phyloP scores from a whole-genome alignment of 2,797 vertebrate genomes.

The Intellagama lesueurii region DNA sequence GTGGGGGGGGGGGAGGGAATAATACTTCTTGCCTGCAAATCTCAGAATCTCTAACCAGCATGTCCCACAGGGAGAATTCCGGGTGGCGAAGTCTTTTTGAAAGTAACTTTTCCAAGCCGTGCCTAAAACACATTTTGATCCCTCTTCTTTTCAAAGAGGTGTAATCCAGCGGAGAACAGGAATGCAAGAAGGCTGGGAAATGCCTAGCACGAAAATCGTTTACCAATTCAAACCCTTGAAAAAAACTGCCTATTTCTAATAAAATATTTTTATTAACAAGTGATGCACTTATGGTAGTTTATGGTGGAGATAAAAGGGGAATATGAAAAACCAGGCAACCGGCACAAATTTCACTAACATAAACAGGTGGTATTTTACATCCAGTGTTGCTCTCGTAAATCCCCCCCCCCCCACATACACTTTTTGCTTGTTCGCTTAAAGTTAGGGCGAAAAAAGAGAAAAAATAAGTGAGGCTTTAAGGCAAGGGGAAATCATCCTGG shows the following conservation, averaged over 20 bases:
- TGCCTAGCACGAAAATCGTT: neutral
- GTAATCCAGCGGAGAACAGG: neutral
- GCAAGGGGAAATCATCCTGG: conserved; percentile 28
- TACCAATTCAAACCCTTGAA: neutral
- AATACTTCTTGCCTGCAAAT: no score
- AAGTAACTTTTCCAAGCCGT: no score
- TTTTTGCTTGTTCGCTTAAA: conserved; percentile 3
- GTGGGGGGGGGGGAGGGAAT: no score
- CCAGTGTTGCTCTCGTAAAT: conserved; percentile 17
- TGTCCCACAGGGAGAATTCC: neutral
- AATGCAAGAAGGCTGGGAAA: neutral
- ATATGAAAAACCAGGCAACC: conserved; percentile 2
- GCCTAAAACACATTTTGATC: neutral
- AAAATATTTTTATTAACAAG: conserved; percentile 47
- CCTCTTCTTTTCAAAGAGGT: neutral
- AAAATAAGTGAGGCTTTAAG: neutral
- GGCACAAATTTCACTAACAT: neutral
- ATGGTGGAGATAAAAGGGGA: conserved; percentile 16
- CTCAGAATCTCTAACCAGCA: neutral
- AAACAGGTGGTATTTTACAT: conserved; percentile 48
- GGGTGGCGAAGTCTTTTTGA: neutral
- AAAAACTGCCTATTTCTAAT: neutral
- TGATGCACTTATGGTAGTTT: conserved; percentile 30
- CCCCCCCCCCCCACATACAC: neutral
- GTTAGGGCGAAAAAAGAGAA: neutral